Base-by-base conservation (phyloP, 2,888 invertebrate species). In the Saturnia japonica region DNA sequence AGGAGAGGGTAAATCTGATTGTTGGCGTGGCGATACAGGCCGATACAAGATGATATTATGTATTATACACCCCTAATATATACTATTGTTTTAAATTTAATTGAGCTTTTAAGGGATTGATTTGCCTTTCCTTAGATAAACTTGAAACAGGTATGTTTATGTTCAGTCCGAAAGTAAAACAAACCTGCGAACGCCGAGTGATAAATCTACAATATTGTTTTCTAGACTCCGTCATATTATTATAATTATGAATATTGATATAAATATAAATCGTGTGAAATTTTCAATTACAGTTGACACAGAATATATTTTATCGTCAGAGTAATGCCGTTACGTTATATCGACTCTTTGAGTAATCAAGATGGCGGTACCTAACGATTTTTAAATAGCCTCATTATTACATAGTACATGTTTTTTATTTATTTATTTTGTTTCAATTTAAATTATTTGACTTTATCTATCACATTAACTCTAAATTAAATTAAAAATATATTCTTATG, bases 321-420 rank as follows among this genome's bases (percentile, higher is more conserved):
- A 40, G 34, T 22, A 64, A 57, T 57, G 40, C 22, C 64, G 64
- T 64, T 64, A 64, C 64, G 64, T 74, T 78, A 74, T 73, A 73
- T 76, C 51, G 71, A 57, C 68, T 60, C 43, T 51, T 70, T 75
- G 74, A 76, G 72, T 74, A 75, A 79, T 80, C 74, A 72, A 78
- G 74, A 75, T 73, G 73, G 75, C 72, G 74, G 71, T 72, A n/a
- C n/a, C n/a, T n/a, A 72, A 68, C 68, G 72, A 74, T 75, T 75
- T 76, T 69, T 42, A 70, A 51, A 62, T 6, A 42, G 62, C 40
- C 8, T 40, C 64, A 40, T 64, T 64, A 34, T 64, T 40, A 40
- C 62, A n/a, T n/a, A n/a, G n/a, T 40, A 19, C 64, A 40, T 64
- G 14, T 40, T 40, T 40, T 40, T 64, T 64, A 16, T 40, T 64